Base-by-base conservation (phyloP, 2,797 vertebrate species). In the Sternotherus odoratus region DNA sequence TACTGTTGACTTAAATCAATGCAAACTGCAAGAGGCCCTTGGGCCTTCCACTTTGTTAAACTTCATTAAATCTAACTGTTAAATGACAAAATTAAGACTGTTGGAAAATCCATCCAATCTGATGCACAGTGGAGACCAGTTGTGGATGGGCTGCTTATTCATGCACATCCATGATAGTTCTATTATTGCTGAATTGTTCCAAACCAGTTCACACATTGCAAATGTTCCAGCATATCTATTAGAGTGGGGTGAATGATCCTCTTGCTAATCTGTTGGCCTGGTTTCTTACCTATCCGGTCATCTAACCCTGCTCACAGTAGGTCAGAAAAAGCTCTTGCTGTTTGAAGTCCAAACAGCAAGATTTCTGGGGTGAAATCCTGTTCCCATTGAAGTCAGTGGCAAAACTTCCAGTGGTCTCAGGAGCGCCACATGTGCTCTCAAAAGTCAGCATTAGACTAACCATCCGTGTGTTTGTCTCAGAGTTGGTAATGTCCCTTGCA, bases 11-110 rank as follows among this genome's bases (percentile, higher is more conserved):
- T 63, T 63, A n/a, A 19, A 4, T 36, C 60, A 66, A 19, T 66
- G 17, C 16, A 30, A 19, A 33, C 60, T 66, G 60, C 19, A 66
- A n/a, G 33, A 66, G 17, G 9, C 16, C 4, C 16, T 17, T 60
- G 17, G 56, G 56, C 28, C 56, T 43, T 82, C 5, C 50, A 15
- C 83, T 83, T 92, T 82, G 48, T 77, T 26, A 93, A 83, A 21
- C 26, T 53, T 26, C 48, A 53, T 30, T 54, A 88, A 85, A 69
- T 91, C 57, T 63, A 51, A 15, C 30, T 56, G 60, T 66, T 66
- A 36, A 66, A 66, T 66, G 60, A 36, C 17, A n/a, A 9, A 66
- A 39, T 43, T 74, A 74, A 74, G 69, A 46, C 39, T 43, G 39
- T 43, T 43, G 39, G 36, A 46, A 46, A 43, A 74, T 74, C 66